Base-by-base conservation (phyloP, 2,113 vertebrate species). In the Passer domesticus region DNA sequence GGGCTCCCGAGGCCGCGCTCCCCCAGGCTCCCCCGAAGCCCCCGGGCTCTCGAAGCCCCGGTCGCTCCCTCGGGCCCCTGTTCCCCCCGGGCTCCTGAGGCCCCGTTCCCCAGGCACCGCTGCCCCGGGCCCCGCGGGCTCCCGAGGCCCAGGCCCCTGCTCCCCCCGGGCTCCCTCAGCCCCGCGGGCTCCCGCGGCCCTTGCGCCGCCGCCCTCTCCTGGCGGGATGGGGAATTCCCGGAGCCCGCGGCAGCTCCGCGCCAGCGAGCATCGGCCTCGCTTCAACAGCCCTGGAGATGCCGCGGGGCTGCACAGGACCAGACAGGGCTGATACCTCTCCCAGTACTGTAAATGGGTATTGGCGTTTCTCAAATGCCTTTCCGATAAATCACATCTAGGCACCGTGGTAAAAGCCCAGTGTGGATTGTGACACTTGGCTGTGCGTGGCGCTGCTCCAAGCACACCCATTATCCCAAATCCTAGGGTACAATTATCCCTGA, bases 161-260 rank as follows among this genome's bases (percentile, higher is more conserved):
- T 15, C 58, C 23, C 43, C 43, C 15, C 7, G 43, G 43, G 15
- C 43, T 43, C 47, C 7, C 52, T 7, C 6, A 10, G 56, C 41
- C 41, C 41, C 41, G 41, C n/a, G 23, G 6, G 5, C 16, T 60
- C 59, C 70, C 49, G 35, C 35, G 35, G 35, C 35, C 35, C 35
- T 37, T 37, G 4, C 12, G 12, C 56, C 63, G 52, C 83, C 86
- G 94, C 93, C 95, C 95, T 92, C 96, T 95, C 78, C 91, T 90
- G 96, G 91, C 72, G 55, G 63, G 31, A 74, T 70, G 46, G 24
- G 39, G 91, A 30, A 88, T 33, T 3, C 70, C 9, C 52, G 46
- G 60, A 39, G 44, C 2, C 56, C 14, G 35, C 15, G 47, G 64
- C 19, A 16, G 56, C 41, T 5, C 27, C 27, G 33, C 68, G 0